Conservation (phyloP, 2,797 vertebrate species). For the Esox lucius region DNA sequence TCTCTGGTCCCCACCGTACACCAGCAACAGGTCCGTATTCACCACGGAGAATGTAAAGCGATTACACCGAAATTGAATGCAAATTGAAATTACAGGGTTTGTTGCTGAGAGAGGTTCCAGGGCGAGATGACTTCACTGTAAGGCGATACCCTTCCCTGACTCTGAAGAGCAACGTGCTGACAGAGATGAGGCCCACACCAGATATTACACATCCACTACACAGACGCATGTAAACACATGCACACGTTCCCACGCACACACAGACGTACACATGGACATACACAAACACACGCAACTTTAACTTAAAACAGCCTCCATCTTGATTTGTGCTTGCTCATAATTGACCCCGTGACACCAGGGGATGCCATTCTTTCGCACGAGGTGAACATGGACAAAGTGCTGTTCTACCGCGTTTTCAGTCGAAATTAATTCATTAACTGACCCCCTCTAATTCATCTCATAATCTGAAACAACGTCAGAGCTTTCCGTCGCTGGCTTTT, state of each 20-base stretch:
- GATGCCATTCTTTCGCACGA: neutral
- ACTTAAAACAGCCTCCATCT: neutral
- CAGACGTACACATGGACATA: constrained; percentile 1
- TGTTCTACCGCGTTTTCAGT: neutral
- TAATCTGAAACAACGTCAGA: constrained; percentile 4
- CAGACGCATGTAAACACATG: constrained; percentile 23
- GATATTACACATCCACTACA: constrained; percentile 66
- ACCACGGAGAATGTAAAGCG: constrained; percentile 36
- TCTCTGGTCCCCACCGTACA: neutral
- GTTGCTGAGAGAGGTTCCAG: constrained; percentile 55
- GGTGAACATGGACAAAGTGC: neutral
- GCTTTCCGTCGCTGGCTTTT: neutral
- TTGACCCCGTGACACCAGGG: neutral
- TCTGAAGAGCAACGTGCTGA: constrained; percentile 62
- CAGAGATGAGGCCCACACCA: constrained; percentile 62
- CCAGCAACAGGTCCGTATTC: constrained; percentile 41
- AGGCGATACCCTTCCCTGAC: constrained; percentile 63
- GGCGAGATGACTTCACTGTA: constrained; percentile 66
- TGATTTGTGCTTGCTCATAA: neutral
- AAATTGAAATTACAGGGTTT: constrained; percentile 59
- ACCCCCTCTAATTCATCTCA: neutral
- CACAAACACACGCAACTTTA: neutral
- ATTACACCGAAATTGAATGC: constrained; percentile 55
- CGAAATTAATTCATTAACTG: neutral
- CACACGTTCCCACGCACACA: constrained; percentile 9